These are phyloP conservation scores for Octomys mimax DNA, from an alignment of 2,797 vertebrate species.

Conservation along the genomic window DNA sequence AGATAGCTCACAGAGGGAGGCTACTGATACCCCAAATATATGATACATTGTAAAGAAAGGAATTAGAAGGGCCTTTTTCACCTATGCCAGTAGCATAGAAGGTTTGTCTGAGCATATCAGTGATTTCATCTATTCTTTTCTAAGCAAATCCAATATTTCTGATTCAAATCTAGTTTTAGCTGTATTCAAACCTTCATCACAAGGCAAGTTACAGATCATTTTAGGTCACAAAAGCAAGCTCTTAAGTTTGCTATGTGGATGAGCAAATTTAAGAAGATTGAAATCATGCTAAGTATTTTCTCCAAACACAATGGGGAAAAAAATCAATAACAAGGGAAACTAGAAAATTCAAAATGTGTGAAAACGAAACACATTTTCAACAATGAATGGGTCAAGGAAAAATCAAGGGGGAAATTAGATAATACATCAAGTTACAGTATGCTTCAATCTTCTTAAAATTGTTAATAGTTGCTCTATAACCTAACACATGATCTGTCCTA, in stretches of 20 bases:
- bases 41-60: neutral
- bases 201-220: neutral
- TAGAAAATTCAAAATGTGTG: neutral
- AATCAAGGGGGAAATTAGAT: neutral
- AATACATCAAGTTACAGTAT: neutral
- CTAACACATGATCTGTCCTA: neutral
- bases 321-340: neutral
- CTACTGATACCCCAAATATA: neutral
- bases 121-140: neutral
- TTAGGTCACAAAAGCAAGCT: neutral
- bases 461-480: neutral
- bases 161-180: neutral
- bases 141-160: neutral
- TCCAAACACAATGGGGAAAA: neutral
- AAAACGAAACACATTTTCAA: constrained; percentile 17
- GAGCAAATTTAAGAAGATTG: neutral
- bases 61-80: neutral
- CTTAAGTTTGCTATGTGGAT: neutral
- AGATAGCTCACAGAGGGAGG: constrained; percentile 18
- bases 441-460: neutral
- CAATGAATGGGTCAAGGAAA: neutral
- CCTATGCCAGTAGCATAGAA: neutral
- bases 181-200: neutral
- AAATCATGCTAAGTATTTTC: neutral
- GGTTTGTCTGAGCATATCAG: neutral